Percentiles rank a stretch among this genome's conserved stretches.
These are phyloP conservation scores for Atherix ibis DNA, from an alignment of 2,888 invertebrate genomes.

Conservation along the genomic window DNA sequence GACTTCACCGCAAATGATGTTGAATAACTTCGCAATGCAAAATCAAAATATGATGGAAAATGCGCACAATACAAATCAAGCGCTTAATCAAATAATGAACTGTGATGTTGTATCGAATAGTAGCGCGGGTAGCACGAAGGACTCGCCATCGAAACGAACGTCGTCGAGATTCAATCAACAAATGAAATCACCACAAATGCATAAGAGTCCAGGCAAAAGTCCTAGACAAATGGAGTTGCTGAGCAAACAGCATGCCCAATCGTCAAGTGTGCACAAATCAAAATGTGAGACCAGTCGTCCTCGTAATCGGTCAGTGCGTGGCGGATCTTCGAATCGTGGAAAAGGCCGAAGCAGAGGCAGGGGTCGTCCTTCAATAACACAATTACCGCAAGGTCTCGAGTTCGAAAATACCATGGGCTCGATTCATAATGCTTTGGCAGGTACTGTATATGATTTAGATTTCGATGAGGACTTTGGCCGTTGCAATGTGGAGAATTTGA, in stretches of 20 bases:
- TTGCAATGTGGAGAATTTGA: conserved; percentile 58
- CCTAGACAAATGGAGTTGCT: conserved; percentile 42
- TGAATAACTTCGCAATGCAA: conserved; percentile 10
- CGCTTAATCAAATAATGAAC: conserved; percentile 12
- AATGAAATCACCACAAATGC: conserved; percentile 43
- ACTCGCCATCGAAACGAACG: conserved; percentile 25
- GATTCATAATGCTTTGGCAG: conserved; percentile 64
- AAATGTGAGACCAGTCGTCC: conserved; percentile 15
- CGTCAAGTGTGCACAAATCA: conserved; percentile 16
- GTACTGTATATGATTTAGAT: conserved; percentile 76
- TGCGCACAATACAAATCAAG: conserved; percentile 16
- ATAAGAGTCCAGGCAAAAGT: conserved; percentile 52
- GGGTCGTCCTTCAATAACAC: conserved; percentile 16
- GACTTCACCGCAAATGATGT: conserved; percentile 14
- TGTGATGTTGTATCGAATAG: conserved; percentile 16
- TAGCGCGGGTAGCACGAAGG: conserved; percentile 14
- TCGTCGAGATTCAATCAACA: conserved; percentile 21
- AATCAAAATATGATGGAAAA: conserved; percentile 6
- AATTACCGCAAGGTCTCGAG: conserved; percentile 31
- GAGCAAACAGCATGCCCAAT: conserved; percentile 23
- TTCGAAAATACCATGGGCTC: conserved; percentile 36
- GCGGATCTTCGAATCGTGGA: conserved; percentile 19
- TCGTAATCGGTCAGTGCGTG: conserved; percentile 22
- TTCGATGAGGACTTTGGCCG: conserved; percentile 72
- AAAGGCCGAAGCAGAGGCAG: conserved; percentile 35